Evolutionary conservation across 2,797 vertebrate genomes (phyloP).

Genomic region (Melanotaenia parkinsoni): DNA sequence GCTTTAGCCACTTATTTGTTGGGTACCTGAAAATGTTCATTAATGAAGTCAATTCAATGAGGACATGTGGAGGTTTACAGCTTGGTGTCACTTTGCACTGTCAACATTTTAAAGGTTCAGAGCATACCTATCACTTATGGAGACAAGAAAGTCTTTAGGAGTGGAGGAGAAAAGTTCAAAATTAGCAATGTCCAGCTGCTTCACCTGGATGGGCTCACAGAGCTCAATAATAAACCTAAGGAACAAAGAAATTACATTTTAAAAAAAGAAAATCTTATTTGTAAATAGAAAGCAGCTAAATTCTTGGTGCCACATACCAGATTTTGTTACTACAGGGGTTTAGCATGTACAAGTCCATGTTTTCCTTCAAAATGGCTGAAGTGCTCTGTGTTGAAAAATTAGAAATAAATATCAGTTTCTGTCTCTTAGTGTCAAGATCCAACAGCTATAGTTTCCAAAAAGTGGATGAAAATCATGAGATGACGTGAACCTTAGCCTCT

Average conservation of each 20-base stretch:
- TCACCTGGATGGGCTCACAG: conserved; percentile 98
- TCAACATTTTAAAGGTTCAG: too few relatives aligned
- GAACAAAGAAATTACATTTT: background rate
- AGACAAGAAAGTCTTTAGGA: conserved; percentile 96
- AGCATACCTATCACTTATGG: conserved; percentile 92
- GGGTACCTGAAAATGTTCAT: conserved; percentile 87
- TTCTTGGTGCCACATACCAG: conserved; percentile 76
- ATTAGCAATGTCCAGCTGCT: conserved; percentile 97
- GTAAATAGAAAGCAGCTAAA: background rate
- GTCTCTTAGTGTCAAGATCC: background rate
- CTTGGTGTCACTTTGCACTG: background rate
- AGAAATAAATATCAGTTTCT: background rate
- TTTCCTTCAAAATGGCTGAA: conserved; percentile 95
- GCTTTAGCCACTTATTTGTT: conserved; percentile 96
- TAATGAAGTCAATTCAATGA: background rate
- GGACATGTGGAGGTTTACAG: background rate
- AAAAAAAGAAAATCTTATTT: background rate
- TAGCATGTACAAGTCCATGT: conserved; percentile 98
- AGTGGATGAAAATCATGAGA: background rate
- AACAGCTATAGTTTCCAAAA: background rate
- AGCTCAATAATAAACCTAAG: conserved; percentile 98
- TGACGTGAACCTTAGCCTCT: conserved; percentile 92
- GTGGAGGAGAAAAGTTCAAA: conserved; percentile 99
- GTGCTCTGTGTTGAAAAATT: conserved; percentile 86
- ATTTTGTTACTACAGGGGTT: conserved; percentile 98